These are phyloP conservation scores for Drosophila elegans DNA, from an alignment of 1,140 invertebrate species.

Conservation along the genomic window DNA sequence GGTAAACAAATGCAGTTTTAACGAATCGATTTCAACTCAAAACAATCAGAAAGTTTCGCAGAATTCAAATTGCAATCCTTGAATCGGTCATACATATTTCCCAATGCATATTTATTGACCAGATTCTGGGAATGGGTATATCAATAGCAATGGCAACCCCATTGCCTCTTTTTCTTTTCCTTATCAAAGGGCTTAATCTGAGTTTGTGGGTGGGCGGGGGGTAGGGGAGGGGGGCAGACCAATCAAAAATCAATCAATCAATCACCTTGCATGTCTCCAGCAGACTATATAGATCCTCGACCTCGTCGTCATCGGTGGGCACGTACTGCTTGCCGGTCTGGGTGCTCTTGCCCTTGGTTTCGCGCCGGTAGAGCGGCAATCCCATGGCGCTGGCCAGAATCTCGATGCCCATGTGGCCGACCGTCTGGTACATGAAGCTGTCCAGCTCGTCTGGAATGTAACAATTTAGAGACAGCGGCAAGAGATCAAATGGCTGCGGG, in stretches of 20 bases:
- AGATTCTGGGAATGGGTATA: not conserved
- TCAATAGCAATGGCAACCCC: not conserved
- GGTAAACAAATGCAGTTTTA: not conserved
- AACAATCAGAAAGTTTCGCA: no score
- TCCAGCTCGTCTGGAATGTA: constrained; percentile 94
- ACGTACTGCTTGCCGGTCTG: constrained; percentile 93
- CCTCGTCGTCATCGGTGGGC: constrained; percentile 96
- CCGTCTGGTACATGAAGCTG: constrained; percentile 99
- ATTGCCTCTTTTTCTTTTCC: not conserved
- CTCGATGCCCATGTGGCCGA: constrained; percentile 97
- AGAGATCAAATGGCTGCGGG: constrained; percentile 11
- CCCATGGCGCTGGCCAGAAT: constrained; percentile 97
- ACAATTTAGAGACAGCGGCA: not conserved
- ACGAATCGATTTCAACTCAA: not conserved
- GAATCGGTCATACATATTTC: no score
- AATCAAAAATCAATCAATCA: constrained; percentile 27
- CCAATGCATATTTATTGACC: no score
- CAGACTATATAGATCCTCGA: constrained; percentile 98
- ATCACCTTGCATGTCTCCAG: constrained; percentile 93
- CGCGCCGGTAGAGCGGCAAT: constrained; percentile 94
- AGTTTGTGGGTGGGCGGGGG: not conserved
- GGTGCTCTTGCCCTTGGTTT: constrained; percentile 93
- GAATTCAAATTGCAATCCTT: not conserved
- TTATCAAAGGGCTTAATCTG: constrained; percentile 16
- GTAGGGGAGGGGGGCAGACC: not conserved